Evolutionary conservation across 2,888 invertebrate genomes (phyloP).

Genomic region (Megalurothrips usitatus): DNA sequence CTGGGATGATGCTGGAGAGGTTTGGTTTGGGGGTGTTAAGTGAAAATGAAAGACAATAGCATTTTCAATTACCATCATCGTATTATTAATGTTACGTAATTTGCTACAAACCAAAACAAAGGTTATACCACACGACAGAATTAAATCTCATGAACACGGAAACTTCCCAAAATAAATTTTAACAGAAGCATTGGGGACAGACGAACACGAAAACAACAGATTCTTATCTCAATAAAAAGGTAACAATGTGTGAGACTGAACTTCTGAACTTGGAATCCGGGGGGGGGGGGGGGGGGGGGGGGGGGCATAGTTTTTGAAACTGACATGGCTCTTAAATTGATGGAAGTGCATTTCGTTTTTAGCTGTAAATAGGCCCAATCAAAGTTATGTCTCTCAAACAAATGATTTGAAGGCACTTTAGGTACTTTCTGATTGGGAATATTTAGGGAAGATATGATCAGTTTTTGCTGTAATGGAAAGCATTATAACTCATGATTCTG

Average conservation of each 20-base stretch:
- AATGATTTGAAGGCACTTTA: background rate
- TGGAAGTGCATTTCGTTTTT: background rate
- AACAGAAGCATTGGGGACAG: background rate
- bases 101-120: conserved; percentile 13
- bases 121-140: conserved; percentile 4
- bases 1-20: too few species aligned
- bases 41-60: too few species aligned
- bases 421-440: background rate
- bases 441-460: background rate
- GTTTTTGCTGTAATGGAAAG: background rate
- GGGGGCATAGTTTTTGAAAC: background rate
- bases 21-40: too few species aligned
- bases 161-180: background rate
- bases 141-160: background rate
- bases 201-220: background rate
- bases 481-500: background rate
- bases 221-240: background rate
- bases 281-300: too few species aligned
- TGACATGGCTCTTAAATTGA: background rate
- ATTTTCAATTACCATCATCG: background rate
- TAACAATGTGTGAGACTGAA: background rate
- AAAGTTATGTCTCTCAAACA: conserved; percentile 10
- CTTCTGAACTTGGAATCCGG: too few species aligned
- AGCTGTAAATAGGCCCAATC: background rate
- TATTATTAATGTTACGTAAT: background rate